Evolutionary conservation across 2,888 invertebrate genomes (phyloP).

Genomic region (Xylocampa areola): DNA sequence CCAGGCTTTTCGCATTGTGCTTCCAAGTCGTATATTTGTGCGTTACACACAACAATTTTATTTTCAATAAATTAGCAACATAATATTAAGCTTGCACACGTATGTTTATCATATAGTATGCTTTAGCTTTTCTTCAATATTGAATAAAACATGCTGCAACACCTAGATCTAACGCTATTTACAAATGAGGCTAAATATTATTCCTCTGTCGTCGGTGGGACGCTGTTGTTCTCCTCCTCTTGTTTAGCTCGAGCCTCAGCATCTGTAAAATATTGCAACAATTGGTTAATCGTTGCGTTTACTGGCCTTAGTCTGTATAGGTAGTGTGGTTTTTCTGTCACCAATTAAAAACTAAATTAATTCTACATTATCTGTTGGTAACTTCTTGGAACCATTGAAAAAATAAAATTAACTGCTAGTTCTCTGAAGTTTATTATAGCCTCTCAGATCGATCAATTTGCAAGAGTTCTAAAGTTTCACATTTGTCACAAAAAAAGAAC

Average conservation of each 20-base stretch:
- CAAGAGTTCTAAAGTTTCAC: no score
- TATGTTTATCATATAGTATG: conserved; percentile 58
- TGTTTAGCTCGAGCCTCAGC: conserved; percentile 89
- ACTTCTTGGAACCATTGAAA: no score
- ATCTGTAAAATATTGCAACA: conserved; percentile 73
- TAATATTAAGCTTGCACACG: conserved; percentile 67
- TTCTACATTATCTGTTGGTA: no score
- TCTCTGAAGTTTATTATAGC: no score
- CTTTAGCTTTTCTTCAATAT: conserved; percentile 80
- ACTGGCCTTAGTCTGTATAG: not conserved
- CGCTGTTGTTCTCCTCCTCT: conserved; percentile 79
- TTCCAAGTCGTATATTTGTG: conserved; percentile 75
- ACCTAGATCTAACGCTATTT: conserved; percentile 85
- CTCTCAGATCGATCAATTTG: no score
- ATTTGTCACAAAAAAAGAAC: no score
- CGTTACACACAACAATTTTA: conserved; percentile 69
- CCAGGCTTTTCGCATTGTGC: conserved; percentile 77
- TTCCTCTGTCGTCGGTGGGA: conserved; percentile 81
- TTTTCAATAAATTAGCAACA: conserved; percentile 63
- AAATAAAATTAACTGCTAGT: no score
- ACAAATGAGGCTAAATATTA: conserved; percentile 89
- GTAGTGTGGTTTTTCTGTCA: no score
- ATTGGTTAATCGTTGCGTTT: not conserved
- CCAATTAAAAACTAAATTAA: no score
- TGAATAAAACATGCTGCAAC: conserved; percentile 82